Base-by-base conservation (phyloP, 2,888 invertebrate genomes). In the Charanyca ferruginea region DNA sequence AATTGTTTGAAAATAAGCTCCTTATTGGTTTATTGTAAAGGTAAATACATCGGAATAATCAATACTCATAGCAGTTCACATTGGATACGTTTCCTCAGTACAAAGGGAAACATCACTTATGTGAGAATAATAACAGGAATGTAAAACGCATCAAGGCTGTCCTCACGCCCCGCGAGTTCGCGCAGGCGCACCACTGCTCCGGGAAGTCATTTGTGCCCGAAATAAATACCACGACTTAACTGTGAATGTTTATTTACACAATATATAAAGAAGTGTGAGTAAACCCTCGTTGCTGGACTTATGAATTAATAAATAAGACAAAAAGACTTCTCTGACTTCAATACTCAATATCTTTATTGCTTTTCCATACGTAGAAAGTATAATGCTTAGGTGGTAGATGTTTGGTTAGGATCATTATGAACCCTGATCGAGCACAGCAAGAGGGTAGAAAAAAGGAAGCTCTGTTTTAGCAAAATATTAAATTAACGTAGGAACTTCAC, bases 61-160 rank as follows among this genome's bases (percentile, higher is more conserved):
- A 41, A 32, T 0, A 11, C n/a, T n/a, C 23, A 9, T 35, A n/a
- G 11, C 20, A 28, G 25, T 20, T 41, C 6, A 16, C 32, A 44
- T 57, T 44, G 7, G 32, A 18, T 9, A 16, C n/a, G 20, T 48
- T 48, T 32, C 13, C 41, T 42, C 2, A 23, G 20, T 25, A n/a
- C 11, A 9, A 13, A 48, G 62, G 71, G 41, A 60, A 66, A 18
- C 38, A 49, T 62, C 13, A 42, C 41, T 70, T 41, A 60, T 47
- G 47, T 71, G 32, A 25, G n/a, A 42, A 42, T 48, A 48, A 66
- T 63, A 63, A 35, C 25, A 35, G 18, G 62, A 41, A 71, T 66
- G 41, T 66, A 16, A 71, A 66, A 61, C 71, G 20, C 62, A 62
- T 70, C 47, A 61, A 6, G 47, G n/a, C 47, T 38, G 9, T 11